Evolutionary conservation across 2,888 invertebrate genomes (phyloP), one percentile per base, ranked within the genome.

Genomic region (Dascillus cervinus): DNA sequence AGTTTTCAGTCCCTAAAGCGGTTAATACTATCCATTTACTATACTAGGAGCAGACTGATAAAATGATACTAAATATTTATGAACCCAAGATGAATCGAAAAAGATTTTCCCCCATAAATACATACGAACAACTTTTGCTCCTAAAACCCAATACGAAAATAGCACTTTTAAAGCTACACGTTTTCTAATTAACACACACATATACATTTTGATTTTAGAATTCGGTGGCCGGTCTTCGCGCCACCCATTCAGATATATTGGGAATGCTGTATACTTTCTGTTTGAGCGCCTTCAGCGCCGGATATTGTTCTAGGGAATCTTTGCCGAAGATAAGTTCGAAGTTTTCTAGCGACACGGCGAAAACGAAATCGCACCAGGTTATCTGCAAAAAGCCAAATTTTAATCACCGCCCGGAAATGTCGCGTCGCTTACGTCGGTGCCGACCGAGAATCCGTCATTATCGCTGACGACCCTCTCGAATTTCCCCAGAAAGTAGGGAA

Each of bases 361-460:
- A 70, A 2, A 70, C 69, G 33, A 76, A 67, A 46, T 77, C 76
- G 13, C 74, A 70, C 72, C 75, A 75, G 27, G 75, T 74, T 22
- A 75, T 62, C 73, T 75, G 60, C 21, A 64, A 57, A 26, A 33
- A 9, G 41, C 34, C 26, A 31, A 22, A 9, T 24, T 5, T 5
- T n/a, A 22, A 24, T 17, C 17, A 17, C n/a, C n/a, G n/a, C n/a
- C n/a, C n/a, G n/a, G n/a, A n/a, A n/a, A n/a, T n/a, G n/a, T n/a
- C n/a, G n/a, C n/a, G n/a, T n/a, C 38, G 60, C 64, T 63, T 58
- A 74, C 74, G 32, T 58, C 62, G 13, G 62, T 56, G 8, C 73
- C 73, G n/a, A 74, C 72, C 4, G 71, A 64, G 47, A 61, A 71
- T 14, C 73, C 73, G 12, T 63, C 65, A 46, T 73, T 73, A 22